These are phyloP conservation scores for Perca schrenkii DNA, from an alignment of 2,113 vertebrate species.

Conservation along the genomic window DNA sequence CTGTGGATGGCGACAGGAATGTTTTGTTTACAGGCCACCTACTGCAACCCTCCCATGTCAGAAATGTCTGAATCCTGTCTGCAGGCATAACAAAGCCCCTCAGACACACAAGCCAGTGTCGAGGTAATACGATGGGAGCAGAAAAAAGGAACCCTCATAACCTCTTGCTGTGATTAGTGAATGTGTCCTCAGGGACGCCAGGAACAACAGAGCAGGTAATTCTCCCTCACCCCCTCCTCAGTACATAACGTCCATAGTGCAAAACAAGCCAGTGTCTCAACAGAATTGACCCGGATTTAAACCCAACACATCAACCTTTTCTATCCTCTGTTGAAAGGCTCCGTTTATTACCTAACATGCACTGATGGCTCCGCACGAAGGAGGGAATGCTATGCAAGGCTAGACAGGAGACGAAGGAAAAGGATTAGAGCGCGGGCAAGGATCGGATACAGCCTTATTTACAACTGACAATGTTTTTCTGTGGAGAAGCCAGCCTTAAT, in stretches of 20 bases:
- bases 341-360: slow-evolving; percentile 67
- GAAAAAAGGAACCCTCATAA: slow-evolving; percentile 53
- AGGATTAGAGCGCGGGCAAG: slow-evolving; percentile 66
- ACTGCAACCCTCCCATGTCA: slow-evolving; percentile 34
- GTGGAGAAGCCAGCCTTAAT: slow-evolving; percentile 87
- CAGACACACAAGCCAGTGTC: slow-evolving; percentile 38
- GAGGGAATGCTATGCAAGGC: slow-evolving; percentile 49
- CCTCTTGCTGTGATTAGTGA: slow-evolving; percentile 70
- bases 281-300: slow-evolving; percentile 57
- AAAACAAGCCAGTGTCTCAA: slow-evolving; percentile 66
- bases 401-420: slow-evolving; percentile 55
- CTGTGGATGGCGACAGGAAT: slow-evolving; percentile 29
- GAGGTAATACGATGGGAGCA: slow-evolving; percentile 45
- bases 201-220: slow-evolving; percentile 80
- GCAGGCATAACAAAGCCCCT: slow-evolving; percentile 61
- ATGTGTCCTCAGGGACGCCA: slow-evolving; percentile 61
- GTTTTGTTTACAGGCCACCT: slow-evolving; percentile 53
- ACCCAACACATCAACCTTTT: slow-evolving; percentile 42
- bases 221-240: slow-evolving; percentile 59
- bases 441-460: slow-evolving; percentile 81
- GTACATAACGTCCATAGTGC: slow-evolving; percentile 64
- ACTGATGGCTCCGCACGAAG: slow-evolving; percentile 51
- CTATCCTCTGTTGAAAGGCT: slow-evolving; percentile 25
- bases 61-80: slow-evolving; percentile 58
- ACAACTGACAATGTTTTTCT: slow-evolving; percentile 82